Base-by-base conservation (phyloP, 2,888 invertebrate species). In the Achlya flavicornis region DNA sequence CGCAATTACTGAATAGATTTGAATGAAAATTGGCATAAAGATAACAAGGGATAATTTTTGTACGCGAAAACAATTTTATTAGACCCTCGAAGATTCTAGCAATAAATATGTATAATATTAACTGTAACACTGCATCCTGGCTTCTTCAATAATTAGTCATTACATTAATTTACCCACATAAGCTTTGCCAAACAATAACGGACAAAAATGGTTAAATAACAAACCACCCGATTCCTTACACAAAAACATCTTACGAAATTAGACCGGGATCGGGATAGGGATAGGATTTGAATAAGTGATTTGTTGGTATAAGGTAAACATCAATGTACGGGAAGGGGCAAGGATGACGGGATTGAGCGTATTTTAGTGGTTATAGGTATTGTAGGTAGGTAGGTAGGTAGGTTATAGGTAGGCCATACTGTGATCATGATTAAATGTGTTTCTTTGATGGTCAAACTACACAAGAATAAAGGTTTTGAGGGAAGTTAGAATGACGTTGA, bases 261-360 rank as follows among this genome's bases (percentile, higher is more conserved):
- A 83, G 82, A 77, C 78, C 74, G 73, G 78, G 74, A 70, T 75
- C 72, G 26, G 26, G 26, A 26, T 26, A 26, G 72, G 70, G 81
- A 78, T 84, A 72, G 70, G 81, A 78, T 84, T 81, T 84, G 84
- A 86, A 85, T 87, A 84, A 85, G 83, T 84, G 84, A 86, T 85
- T 86, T 77, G 66, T 69, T 14, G 12, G 43, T 85, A 80, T 81
- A 81, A 84, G 78, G 81, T 81, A 84, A 85, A 83, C 79, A 84
- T 80, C 76, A 72, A 75, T 73, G 72, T 74, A 61, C 58, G 63
- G 72, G 67, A 66, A 69, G 69, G 66, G 84, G 80, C n/a, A n/a
- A n/a, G n/a, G n/a, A n/a, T n/a, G n/a, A n/a, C 76, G 81, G 78
- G 81, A 12, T 43, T 14, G 43, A 43, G 84, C 84, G 73, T 73